Conservation (phyloP, 2,797 vertebrate genomes). For the Nannoperca australis region DNA sequence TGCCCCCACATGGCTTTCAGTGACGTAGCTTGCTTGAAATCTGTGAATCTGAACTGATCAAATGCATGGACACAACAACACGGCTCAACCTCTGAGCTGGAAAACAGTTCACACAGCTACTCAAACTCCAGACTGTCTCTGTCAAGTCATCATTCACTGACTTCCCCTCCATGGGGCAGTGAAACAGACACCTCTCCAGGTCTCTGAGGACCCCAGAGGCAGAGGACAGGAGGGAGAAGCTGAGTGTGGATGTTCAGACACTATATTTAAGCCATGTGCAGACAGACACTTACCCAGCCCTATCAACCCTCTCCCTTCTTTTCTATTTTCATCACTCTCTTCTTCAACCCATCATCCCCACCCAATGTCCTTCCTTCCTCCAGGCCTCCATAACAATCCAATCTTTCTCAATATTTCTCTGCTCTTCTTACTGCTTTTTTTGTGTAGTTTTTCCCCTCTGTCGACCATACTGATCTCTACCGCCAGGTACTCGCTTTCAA, state of each 20-base stretch:
- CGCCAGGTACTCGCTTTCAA: background rate
- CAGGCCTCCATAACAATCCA: background rate
- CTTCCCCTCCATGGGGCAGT: constrained; percentile 8
- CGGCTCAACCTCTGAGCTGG: background rate
- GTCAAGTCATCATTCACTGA: constrained; percentile 23
- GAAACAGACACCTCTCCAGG: constrained; percentile 27
- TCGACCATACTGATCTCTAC: background rate
- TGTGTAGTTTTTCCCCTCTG: constrained; percentile 3
- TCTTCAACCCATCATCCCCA: background rate
- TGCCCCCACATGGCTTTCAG: background rate
- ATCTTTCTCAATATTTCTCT: background rate
- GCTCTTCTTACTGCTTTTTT: background rate
- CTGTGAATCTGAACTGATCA: background rate
- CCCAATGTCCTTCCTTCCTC: background rate
- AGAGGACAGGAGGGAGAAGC: constrained; percentile 12
- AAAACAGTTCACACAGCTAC: background rate
- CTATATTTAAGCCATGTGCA: constrained; percentile 16
- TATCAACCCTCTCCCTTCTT: constrained; percentile 20
- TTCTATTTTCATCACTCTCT: constrained; percentile 11
- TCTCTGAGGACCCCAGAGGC: constrained; percentile 23
- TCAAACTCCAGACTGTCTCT: constrained; percentile 12
- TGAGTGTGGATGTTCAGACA: constrained; percentile 24
- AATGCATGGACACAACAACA: background rate
- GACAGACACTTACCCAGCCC: constrained; percentile 36
- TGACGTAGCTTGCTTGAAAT: background rate